Conservation (phyloP, 1,140 invertebrate species). For the Polypedilum vanderplanki region DNA sequence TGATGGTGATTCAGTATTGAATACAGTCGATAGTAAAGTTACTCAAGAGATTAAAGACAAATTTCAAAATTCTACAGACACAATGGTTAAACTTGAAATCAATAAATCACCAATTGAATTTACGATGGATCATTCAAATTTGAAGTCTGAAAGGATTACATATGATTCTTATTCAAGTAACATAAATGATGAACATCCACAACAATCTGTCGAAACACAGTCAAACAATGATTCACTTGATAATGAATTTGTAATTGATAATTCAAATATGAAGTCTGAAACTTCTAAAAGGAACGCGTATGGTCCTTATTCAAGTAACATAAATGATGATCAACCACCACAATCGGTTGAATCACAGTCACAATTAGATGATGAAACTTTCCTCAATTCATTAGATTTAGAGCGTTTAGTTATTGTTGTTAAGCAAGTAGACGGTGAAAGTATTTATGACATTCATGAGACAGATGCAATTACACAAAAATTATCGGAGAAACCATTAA, state of each 20-base stretch:
- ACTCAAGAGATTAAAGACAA: background rate
- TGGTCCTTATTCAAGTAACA: background rate
- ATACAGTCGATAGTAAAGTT: background rate
- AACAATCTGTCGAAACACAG: background rate
- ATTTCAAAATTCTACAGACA: background rate
- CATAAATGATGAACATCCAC: background rate
- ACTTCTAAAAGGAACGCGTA: background rate
- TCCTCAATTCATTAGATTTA: background rate
- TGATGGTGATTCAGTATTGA: background rate
- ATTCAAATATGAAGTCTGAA: background rate
- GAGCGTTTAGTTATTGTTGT: background rate
- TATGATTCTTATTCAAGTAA: background rate
- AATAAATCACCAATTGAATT: background rate
- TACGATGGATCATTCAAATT: background rate
- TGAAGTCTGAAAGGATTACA: background rate
- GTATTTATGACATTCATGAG: background rate
- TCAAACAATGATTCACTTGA: no score
- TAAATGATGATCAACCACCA: background rate
- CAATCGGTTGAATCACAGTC: background rate
- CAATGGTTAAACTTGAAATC: background rate
- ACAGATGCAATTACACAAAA: background rate
- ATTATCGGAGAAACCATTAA: background rate
- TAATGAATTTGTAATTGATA: background rate
- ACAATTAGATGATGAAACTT: constrained; percentile 28
- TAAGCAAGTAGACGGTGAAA: background rate